phyloP scores from a whole-genome alignment of 2,888 invertebrate species.

The Loripinus fragilis region DNA sequence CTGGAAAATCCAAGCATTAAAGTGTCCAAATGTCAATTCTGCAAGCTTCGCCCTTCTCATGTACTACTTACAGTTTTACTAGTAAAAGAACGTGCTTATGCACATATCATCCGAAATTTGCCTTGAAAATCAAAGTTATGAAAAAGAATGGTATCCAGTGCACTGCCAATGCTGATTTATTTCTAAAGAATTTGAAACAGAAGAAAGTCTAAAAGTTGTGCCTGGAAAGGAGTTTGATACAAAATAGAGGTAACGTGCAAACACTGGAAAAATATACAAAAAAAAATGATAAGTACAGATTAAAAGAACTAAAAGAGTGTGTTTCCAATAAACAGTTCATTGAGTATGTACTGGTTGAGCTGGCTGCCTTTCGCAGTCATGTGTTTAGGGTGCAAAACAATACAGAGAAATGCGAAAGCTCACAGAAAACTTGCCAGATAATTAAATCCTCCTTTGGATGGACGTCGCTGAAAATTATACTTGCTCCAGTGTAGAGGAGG shows the following conservation, averaged over 20 bases:
- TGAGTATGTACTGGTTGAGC: slow-evolving; percentile 20
- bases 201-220: not conserved
- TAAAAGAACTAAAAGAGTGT: slow-evolving; percentile 24
- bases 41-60: slow-evolving; percentile 24
- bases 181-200: not conserved
- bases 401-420: slow-evolving; percentile 38
- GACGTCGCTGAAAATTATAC: slow-evolving; percentile 53
- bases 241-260: not conserved
- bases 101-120: slow-evolving; percentile 36
- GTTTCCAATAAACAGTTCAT: slow-evolving; percentile 16
- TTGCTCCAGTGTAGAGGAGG: slow-evolving; percentile 43
- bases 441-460: slow-evolving; percentile 46
- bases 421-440: slow-evolving; percentile 36
- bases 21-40: slow-evolving; percentile 15
- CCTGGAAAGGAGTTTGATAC: not conserved
- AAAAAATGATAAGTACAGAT: slow-evolving; percentile 27
- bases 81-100: slow-evolving; percentile 30
- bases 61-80: slow-evolving; percentile 24
- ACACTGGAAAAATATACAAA: slow-evolving; percentile 29
- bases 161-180: slow-evolving; percentile 11
- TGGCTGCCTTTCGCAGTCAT: slow-evolving; percentile 19
- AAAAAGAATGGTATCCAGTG: not conserved
- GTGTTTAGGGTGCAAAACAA: slow-evolving; percentile 41
- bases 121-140: slow-evolving; percentile 37
- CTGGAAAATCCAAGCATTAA: slow-evolving; percentile 34